These are phyloP conservation scores for Apodemus sylvaticus DNA, from an alignment of 2,113 vertebrate species.

Conservation along the genomic window DNA sequence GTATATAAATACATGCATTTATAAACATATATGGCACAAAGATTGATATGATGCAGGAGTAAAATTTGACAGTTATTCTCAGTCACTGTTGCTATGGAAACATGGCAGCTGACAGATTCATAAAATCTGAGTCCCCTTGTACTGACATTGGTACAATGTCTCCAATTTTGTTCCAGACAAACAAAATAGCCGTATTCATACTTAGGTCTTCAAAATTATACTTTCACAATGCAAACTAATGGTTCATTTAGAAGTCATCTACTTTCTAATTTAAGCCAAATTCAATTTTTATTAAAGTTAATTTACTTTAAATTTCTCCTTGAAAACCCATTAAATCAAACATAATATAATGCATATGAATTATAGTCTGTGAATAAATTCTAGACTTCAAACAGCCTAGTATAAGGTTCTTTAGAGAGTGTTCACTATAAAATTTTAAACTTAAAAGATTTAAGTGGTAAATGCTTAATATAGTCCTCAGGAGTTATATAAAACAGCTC, in stretches of 20 bases:
- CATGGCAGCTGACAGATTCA: slow-evolving; percentile 30
- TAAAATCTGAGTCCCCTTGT: slow-evolving; percentile 28
- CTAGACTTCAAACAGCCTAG: not conserved
- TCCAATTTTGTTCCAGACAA: slow-evolving; percentile 8
- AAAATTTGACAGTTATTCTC: slow-evolving; percentile 46
- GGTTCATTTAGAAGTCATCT: slow-evolving; percentile 27
- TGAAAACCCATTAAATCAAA: slow-evolving; percentile 34
- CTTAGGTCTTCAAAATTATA: slow-evolving; percentile 36
- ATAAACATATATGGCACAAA: not conserved
- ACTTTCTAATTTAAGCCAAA: slow-evolving; percentile 32
- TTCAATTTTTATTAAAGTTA: slow-evolving; percentile 26
- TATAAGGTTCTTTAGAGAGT: not conserved
- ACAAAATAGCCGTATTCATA: not conserved
- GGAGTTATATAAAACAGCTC: not conserved
- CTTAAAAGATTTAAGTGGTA: not conserved
- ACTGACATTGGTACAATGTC: slow-evolving; percentile 30
- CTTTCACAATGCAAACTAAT: slow-evolving; percentile 18
- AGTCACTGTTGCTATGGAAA: slow-evolving; percentile 63
- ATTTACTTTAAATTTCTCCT: slow-evolving; percentile 47
- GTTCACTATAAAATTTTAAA: not conserved
- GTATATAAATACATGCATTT: not conserved
- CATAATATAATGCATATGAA: slow-evolving; percentile 29
- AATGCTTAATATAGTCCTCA: not conserved
- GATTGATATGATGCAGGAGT: not conserved
- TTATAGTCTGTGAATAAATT: slow-evolving; percentile 19